Conservation (phyloP, 2,113 vertebrate species). For the Patagioenas fasciata region DNA sequence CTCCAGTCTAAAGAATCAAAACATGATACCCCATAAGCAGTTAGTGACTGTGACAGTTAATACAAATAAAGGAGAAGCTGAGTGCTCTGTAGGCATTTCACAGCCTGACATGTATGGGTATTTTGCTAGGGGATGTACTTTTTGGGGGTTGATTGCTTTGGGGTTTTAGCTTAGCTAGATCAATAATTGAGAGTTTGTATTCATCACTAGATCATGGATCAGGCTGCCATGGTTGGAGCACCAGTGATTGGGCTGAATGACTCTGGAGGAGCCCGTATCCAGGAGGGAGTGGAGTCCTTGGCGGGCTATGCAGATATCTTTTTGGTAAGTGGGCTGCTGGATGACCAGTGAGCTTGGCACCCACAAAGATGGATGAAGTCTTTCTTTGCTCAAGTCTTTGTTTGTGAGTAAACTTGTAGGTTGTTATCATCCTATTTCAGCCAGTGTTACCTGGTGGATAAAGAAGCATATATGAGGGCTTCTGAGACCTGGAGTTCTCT, state of each 20-base stretch:
- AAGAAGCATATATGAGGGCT: background rate
- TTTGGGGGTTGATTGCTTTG: background rate
- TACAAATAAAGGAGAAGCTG: background rate
- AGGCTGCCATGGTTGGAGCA: conserved; percentile 92
- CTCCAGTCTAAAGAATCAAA: background rate
- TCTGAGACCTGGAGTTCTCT: background rate
- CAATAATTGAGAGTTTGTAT: background rate
- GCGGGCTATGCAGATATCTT: conserved; percentile 98
- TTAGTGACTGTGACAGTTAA: background rate
- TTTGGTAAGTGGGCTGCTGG: conserved; percentile 79
- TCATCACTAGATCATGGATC: conserved; percentile 91
- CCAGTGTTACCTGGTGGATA: background rate
- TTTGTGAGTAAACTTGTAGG: background rate
- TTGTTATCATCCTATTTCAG: background rate
- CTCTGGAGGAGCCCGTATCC: conserved; percentile 95
- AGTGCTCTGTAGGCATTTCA: background rate
- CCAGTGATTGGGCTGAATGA: conserved; percentile 97
- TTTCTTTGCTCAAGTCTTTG: background rate
- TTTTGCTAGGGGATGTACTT: background rate
- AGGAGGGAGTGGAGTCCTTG: conserved; percentile 96
- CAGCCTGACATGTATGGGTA: rapidly evolving
- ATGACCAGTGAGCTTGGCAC: background rate
- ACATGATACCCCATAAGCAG: background rate
- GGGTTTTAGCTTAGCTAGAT: background rate
- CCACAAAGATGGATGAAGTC: background rate